Evolutionary conservation across 2,888 invertebrate genomes (phyloP), one percentile per base, ranked within the genome.

Genomic region (Noctua pronuba): DNA sequence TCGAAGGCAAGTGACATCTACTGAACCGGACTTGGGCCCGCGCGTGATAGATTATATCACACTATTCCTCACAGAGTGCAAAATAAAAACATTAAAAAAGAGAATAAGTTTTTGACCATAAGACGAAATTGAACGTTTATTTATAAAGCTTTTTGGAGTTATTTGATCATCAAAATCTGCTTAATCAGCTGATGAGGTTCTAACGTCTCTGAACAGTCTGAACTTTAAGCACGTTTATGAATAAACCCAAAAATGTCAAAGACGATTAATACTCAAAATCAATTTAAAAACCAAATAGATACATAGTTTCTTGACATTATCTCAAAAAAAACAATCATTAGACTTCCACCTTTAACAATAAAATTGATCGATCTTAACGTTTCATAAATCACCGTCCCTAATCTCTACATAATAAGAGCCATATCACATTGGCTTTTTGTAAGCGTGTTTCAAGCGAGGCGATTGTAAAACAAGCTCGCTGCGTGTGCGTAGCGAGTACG

Each of bases 301-400:
- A 69, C 35, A 65, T 24, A 16, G n/a, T 58, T 75, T 71, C 35
- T 49, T n/a, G 24, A 69, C 58, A 41, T 60, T 21, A 55, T 58
- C n/a, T 10, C 10, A 64, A 82, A 31, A 66, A 82, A 52, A 68
- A 55, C 3, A 60, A 31, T 41, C 5, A 49, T 52, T 70, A 60
- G 58, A 83, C 73, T 83, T 73, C 84, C 46, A 49, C 69, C 10
- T 76, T 75, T 64, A 73, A 64, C 28, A 75, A 55, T 62, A 77
- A 74, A 83, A 83, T 65, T 73, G 31, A 83, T 83, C 31, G 35
- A 79, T 79, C 66, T 65, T 66, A 52, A 64, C 55, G 44, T 62
- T 64, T 18, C 64, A 79, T 79, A 86, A 49, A n/a, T 46, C 52
- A 71, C 46, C 38, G 52, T 60, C 31, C 66, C 70, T 71, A 78